Evolutionary conservation across 2,113 vertebrate genomes (phyloP).

Genomic region (Regulus satrapa): DNA sequence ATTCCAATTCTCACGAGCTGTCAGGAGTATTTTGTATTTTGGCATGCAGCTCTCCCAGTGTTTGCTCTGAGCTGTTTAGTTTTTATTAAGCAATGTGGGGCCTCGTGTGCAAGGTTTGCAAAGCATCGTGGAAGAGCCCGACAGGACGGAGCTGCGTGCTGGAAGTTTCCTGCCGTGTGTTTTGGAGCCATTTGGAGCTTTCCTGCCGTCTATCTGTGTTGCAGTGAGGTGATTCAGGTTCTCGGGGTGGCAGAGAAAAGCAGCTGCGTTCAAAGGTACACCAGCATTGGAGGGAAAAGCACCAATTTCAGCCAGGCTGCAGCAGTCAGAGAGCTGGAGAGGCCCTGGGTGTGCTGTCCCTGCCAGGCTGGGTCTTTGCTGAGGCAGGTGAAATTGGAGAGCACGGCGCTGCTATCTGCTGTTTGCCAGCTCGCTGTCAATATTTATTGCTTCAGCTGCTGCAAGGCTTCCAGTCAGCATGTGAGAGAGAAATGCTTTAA

Average conservation of each 20-base stretch:
- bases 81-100: background rate
- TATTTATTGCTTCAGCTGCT: conserved; percentile 77
- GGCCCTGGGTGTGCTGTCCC: conserved; percentile 30
- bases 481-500: conserved; percentile 7
- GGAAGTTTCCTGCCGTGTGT: background rate
- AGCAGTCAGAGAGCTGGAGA: background rate
- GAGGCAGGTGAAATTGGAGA: conserved; percentile 80
- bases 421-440: conserved; percentile 72
- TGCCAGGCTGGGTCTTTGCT: conserved; percentile 70
- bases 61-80: background rate
- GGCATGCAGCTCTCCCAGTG: background rate
- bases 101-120: background rate
- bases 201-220: background rate
- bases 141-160: background rate
- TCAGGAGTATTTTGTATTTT: background rate
- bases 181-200: background rate
- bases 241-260: background rate
- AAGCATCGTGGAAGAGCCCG: background rate
- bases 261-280: background rate
- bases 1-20: background rate
- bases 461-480: conserved; percentile 64
- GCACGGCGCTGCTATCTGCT: conserved; percentile 68
- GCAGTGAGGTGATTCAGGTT: background rate
- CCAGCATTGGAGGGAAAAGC: background rate
- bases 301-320: background rate